Base-by-base conservation (phyloP, 2,113 vertebrate genomes). In the Connochaetes taurinus region DNA sequence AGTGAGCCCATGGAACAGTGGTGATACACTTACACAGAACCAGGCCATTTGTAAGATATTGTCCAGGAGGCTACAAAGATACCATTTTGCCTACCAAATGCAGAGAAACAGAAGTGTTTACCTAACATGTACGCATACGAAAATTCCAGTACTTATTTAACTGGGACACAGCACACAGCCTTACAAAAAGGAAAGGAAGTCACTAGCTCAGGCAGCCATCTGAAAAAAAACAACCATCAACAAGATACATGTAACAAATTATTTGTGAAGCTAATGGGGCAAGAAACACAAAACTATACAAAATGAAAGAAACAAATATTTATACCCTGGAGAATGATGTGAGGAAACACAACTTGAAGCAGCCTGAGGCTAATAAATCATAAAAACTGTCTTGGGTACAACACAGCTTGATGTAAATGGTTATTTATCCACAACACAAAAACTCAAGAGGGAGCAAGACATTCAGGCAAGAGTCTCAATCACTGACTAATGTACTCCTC, bases 301-400 rank as follows among this genome's bases (percentile, higher is more conserved):
- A 84, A 91, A 58, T 78, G 31, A 87, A 87, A 93, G n/a, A 93
- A 88, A 67, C 33, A 78, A 96, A 94, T 88, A 91, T 53, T 45
- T 11, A 19, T 52, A 53, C 40, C 7, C 25, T 45, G 19, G 67
- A 92, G 74, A 87, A 87, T 29, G 50, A 71, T 40, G 11, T 74
- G 12, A 71, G 60, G 33, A 83, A 78, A 81, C 5, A 21, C 55
- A 43, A 80, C 33, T 16, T 81, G 29, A 84, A 94, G 55, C 29
- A 64, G 40, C 36, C 87, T 87, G 29, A 3, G 16, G 76, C 62
- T 71, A 50, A 84, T 23, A 78, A 95, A 85, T 90, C 80, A 85
- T 60, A 43, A 86, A 90, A 40, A 52, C 13, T 8, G 43, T 90
- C 43, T 71, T n/a, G 4, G 12, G 58, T 17, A 67, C 40, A 60